phyloP scores from a whole-genome alignment of 2,888 invertebrate genomes.

The Polia nebulosa region DNA sequence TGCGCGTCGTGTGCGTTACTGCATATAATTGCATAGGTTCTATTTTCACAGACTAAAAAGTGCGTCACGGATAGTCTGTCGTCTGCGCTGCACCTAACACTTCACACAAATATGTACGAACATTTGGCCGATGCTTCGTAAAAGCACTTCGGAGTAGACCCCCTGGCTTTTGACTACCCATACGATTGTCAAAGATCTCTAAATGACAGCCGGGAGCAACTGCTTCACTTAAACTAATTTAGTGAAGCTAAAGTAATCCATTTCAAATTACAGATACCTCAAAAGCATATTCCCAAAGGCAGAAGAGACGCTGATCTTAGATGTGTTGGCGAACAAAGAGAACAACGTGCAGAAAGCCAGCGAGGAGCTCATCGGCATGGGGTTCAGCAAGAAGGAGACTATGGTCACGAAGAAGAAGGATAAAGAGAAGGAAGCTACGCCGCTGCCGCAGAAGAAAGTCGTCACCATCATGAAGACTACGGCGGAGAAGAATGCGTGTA shows the following conservation, averaged over 20 bases:
- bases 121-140: too few relatives aligned
- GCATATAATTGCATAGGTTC: too few relatives aligned
- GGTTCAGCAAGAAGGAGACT: constrained; percentile 95
- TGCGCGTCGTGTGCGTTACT: too few relatives aligned
- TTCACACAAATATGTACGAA: too few relatives aligned
- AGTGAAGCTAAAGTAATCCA: not conserved
- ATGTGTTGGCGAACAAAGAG: constrained; percentile 96
- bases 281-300: constrained; percentile 97
- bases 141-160: too few relatives aligned
- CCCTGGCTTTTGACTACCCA: too few relatives aligned
- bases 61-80: too few relatives aligned
- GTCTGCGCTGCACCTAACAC: too few relatives aligned
- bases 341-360: constrained; percentile 97
- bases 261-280: constrained; percentile 93
- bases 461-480: constrained; percentile 92
- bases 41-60: too few relatives aligned
- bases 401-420: constrained; percentile 72
- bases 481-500: constrained; percentile 94
- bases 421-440: constrained; percentile 75
- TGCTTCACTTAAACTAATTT: too few relatives aligned
- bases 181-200: too few relatives aligned
- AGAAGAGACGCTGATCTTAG: constrained; percentile 96
- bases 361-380: constrained; percentile 95
- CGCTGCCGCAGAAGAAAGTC: constrained; percentile 86
- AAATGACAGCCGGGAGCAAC: too few relatives aligned